phyloP scores from a whole-genome alignment of 23 tunicate species.

The Oikopleura albicans region DNA sequence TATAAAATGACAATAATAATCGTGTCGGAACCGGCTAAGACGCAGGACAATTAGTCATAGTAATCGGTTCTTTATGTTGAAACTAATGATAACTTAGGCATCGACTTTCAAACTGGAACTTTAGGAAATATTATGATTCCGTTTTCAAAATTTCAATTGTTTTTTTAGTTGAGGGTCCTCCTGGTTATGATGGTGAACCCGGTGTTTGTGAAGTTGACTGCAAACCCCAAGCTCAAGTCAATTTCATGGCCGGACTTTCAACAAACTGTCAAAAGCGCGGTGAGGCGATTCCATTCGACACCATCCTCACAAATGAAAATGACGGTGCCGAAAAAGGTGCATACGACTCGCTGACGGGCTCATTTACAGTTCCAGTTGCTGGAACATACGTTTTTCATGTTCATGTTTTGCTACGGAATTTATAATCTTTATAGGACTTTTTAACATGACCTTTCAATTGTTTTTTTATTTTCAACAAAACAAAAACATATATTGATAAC shows the following conservation, averaged over 20 bases:
- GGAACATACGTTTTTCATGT: constrained; percentile 71
- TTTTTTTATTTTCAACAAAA: too few species aligned
- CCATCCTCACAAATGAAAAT: constrained; percentile 51
- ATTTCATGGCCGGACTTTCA: constrained; percentile 78
- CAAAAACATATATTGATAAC: too few species aligned
- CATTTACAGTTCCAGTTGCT: constrained; percentile 67
- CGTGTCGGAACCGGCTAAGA: too few species aligned
- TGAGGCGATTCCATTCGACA: constrained; percentile 52
- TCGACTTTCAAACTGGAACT: too few species aligned
- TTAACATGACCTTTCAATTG: too few species aligned
- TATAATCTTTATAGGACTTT: too few species aligned
- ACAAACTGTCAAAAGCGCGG: constrained; percentile 41
- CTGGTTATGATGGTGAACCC: constrained; percentile 21
- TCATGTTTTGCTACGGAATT: constrained; percentile 27
- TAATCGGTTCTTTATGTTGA: too few species aligned
- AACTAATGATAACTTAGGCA: too few species aligned
- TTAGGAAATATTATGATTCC: too few species aligned
- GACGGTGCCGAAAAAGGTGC: constrained; percentile 20
- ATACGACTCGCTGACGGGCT: constrained; percentile 47
- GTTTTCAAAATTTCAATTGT: background rate
- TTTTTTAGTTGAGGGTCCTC: constrained; percentile 14
- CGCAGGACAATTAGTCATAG: too few species aligned
- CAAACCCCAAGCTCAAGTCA: constrained; percentile 35
- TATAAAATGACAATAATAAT: too few species aligned
- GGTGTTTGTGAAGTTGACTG: constrained; percentile 21